phyloP scores from a whole-genome alignment of 1,140 invertebrate genomes.

The Schlechtendalia chinensis region DNA sequence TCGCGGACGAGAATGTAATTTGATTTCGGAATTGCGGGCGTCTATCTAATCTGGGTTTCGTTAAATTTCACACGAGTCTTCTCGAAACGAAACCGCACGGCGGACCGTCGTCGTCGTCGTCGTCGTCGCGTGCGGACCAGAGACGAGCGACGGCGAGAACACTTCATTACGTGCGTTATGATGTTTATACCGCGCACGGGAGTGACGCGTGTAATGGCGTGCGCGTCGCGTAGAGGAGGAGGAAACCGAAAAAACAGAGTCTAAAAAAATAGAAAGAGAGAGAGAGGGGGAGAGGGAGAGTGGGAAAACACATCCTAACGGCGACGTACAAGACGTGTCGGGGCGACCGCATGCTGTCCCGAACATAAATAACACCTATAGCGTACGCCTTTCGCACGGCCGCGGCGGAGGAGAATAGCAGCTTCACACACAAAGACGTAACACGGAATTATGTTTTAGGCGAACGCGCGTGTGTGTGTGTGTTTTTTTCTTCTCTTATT shows the following conservation, averaged over 20 bases:
- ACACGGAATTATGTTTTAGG: not conserved
- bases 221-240: too few relatives aligned
- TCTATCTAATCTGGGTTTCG: too few relatives aligned
- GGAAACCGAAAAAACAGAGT: too few relatives aligned
- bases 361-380: conserved; percentile 27
- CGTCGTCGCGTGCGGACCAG: not conserved
- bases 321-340: not conserved
- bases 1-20: too few relatives aligned
- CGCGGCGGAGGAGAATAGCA: not conserved
- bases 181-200: too few relatives aligned
- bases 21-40: too few relatives aligned
- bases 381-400: not conserved
- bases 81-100: too few relatives aligned
- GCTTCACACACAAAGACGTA: not conserved
- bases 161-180: not conserved
- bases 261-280: too few relatives aligned
- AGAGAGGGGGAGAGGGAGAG: not conserved
- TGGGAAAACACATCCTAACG: not conserved
- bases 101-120: not conserved
- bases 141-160: not conserved
- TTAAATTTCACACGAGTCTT: too few relatives aligned
- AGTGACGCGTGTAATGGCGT: too few relatives aligned
- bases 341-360: conserved; percentile 22
- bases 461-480: not conserved
- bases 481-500: not conserved